These are phyloP conservation scores for Taxidea taxus DNA, from an alignment of 2,113 vertebrate genomes.

Conservation along the genomic window DNA sequence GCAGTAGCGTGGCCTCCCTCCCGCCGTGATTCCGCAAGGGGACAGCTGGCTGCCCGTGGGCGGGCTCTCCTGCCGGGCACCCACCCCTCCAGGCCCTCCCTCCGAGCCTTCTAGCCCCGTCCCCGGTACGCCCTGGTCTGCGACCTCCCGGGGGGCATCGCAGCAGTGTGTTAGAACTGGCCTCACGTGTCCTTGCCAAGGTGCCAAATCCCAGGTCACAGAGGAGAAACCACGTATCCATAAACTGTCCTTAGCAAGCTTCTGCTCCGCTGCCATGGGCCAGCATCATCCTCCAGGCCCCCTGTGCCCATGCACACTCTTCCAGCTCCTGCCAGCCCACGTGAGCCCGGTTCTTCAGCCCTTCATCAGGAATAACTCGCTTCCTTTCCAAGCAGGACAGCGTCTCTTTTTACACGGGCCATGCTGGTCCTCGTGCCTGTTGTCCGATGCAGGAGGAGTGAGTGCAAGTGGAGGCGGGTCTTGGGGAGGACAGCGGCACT, in stretches of 20 bases:
- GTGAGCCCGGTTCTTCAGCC: neutral
- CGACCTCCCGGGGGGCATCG: neutral
- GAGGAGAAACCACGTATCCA: no score
- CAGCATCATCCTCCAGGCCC: neutral
- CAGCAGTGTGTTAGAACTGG: neutral
- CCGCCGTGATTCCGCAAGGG: neutral
- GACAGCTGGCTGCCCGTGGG: neutral
- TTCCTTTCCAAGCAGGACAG: neutral
- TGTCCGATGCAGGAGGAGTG: neutral
- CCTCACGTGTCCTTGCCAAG: neutral
- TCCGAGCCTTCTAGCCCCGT: neutral
- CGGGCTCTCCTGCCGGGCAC: neutral
- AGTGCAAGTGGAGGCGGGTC: neutral
- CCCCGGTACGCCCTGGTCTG: fast-evolving
- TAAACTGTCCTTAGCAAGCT: neutral
- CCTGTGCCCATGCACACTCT: fast-evolving
- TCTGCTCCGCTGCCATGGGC: neutral
- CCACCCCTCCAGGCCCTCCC: neutral
- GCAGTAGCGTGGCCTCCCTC: neutral
- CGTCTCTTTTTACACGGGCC: neutral
- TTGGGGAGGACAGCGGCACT: neutral
- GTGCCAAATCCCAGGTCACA: neutral
- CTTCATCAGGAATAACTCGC: neutral
- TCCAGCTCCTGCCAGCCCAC: neutral
- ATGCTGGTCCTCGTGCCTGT: neutral